Base-by-base conservation (phyloP, 2,888 invertebrate genomes). In the Cephus nigrinus region DNA sequence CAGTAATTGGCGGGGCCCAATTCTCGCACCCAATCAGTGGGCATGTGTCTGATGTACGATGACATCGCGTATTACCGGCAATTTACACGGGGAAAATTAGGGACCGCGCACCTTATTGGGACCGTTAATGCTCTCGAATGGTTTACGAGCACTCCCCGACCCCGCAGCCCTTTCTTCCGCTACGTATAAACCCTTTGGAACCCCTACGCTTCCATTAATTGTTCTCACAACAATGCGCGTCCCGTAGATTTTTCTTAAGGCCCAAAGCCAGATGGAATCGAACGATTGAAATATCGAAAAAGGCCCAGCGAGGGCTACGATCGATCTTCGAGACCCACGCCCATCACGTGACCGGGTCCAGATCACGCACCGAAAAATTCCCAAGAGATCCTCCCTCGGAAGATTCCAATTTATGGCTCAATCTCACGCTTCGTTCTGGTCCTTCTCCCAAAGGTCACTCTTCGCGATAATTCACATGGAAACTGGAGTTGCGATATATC, bases 1-100 rank as follows among this genome's bases (percentile, higher is more conserved):
- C 76, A 83, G 87, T 89, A 88, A 89, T 89, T 89, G 89, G 89
- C 88, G 86, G 88, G 85, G 84, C 85, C 87, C 88, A 87, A 89
- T 89, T 89, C 88, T 89, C 88, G 87, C 89, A 89, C 89, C 89
- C 89, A 88, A 89, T 89, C 89, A 87, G 82, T 86, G 81, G 76
- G 79, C 35, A 79, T 76, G 76, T 75, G 82, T 80, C 83, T 87
- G 88, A 88, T 87, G 86, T 87, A 88, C 85, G 88, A 88, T 88
- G 89, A 89, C 88, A 88, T 87, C 88, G 88, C 84, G 85, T 80
- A 87, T 89, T 89, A 89, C 85, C 84, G 81, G 79, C 84, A 86
- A 89, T 89, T 89, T 88, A 89, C 88, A 85, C 85, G 83, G 55
- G 82, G 84, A 84, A 89, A 88, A 89, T 88, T 88, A 86, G 87